Percentiles rank a stretch among this genome's conserved stretches.
Conservation (phyloP, 1,140 invertebrate species). For the Anastrepha ludens region DNA sequence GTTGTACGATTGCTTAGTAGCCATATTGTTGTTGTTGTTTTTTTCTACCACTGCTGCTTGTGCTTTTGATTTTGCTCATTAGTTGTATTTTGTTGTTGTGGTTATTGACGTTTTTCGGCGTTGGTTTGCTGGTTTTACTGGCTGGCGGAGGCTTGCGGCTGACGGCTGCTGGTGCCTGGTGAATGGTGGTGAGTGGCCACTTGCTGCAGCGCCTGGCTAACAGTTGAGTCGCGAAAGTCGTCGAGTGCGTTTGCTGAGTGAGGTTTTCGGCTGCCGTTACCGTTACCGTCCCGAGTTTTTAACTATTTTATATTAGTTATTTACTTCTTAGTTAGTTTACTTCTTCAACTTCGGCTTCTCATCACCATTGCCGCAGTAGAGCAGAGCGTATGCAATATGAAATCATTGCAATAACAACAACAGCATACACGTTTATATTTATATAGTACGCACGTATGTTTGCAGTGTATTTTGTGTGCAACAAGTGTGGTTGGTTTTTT, state of each 20-base stretch:
- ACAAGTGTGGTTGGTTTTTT: constrained; percentile 25
- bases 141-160: not conserved
- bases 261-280: constrained; percentile 42
- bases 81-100: constrained; percentile 5
- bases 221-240: constrained; percentile 51
- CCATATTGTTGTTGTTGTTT: not conserved
- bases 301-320: not conserved
- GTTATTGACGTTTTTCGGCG: constrained; percentile 12
- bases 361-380: not conserved
- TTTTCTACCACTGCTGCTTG: not conserved
- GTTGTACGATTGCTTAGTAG: not conserved
- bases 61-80: not conserved
- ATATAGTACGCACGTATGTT: not conserved
- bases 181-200: constrained; percentile 20
- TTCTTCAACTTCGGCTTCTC: constrained; percentile 17
- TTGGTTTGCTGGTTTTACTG: constrained; percentile 13
- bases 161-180: not conserved
- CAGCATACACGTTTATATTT: not conserved
- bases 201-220: constrained; percentile 38
- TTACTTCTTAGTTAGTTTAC: not conserved
- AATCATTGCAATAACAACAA: constrained; percentile 21
- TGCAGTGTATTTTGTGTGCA: not conserved
- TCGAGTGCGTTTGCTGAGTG: constrained; percentile 51
- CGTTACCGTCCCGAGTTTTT: constrained; percentile 31
- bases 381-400: constrained; percentile 1